phyloP scores from a whole-genome alignment of 1,140 invertebrate genomes.

The Lanistes nyassanus region DNA sequence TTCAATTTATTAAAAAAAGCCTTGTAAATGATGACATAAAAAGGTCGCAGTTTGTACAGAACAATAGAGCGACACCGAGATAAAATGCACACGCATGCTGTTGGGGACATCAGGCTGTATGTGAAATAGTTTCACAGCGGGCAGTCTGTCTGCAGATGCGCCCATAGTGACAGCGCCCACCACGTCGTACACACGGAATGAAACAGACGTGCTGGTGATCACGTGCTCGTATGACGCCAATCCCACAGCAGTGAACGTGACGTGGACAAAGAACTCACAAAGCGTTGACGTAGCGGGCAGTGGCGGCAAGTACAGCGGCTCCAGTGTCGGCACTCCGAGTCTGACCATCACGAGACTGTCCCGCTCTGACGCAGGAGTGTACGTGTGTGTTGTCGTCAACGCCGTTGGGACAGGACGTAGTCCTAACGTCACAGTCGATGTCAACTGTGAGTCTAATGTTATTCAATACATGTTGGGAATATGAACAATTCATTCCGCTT shows the following conservation, averaged over 20 bases:
- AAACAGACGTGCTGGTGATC: not conserved
- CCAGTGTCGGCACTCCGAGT: not conserved
- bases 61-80: too few relatives aligned
- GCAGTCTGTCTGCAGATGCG: not conserved
- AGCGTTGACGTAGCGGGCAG: conserved; percentile 3
- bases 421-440: not conserved
- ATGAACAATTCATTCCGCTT: too few relatives aligned
- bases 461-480: too few relatives aligned
- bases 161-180: not conserved
- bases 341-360: not conserved
- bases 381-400: conserved; percentile 3
- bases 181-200: conserved; percentile 14
- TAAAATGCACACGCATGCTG: too few relatives aligned
- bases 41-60: too few relatives aligned
- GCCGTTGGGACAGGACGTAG: not conserved
- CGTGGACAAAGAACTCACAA: conserved; percentile 6
- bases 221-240: conserved; percentile 19
- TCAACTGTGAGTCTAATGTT: not conserved
- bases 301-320: conserved; percentile 3
- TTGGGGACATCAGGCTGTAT: too few relatives aligned
- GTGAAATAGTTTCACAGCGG: too few relatives aligned
- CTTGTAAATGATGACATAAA: too few relatives aligned
- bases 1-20: too few relatives aligned
- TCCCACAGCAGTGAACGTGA: not conserved
- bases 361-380: not conserved